Evolutionary conservation across 2,797 vertebrate species (phyloP).

Genomic region (Oreochromis grahami): DNA sequence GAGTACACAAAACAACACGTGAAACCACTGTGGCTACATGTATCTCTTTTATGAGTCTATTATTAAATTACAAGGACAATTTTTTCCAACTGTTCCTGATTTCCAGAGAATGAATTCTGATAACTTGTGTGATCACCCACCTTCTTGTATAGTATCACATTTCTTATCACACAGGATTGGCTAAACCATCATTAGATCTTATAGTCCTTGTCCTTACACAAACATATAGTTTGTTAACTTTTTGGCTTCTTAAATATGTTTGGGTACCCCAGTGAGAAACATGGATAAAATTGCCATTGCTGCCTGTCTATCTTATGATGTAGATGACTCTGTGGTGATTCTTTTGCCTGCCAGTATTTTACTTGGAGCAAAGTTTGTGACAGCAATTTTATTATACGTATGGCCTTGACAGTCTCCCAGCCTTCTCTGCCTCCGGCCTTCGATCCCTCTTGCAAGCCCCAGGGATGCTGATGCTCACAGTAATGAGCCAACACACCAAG

Average conservation of each 20-base stretch:
- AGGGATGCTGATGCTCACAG: constrained; percentile 17
- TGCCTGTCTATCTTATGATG: not conserved
- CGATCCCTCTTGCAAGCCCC: not conserved
- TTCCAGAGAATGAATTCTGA: not conserved
- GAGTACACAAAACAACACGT: not conserved
- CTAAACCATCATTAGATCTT: not conserved
- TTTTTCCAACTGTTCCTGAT: not conserved
- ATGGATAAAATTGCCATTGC: not conserved
- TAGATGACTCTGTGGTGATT: not conserved
- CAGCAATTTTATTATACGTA: not conserved
- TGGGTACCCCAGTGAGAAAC: not conserved
- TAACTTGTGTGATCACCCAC: not conserved
- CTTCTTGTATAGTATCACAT: not conserved
- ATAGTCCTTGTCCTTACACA: not conserved
- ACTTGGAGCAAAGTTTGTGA: not conserved
- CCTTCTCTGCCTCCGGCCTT: not conserved
- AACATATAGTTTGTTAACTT: not conserved
- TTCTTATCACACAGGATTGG: not conserved
- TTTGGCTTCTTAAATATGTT: not conserved
- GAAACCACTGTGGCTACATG: not conserved
- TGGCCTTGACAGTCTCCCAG: constrained; percentile 2
- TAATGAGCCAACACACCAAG: constrained; percentile 16
- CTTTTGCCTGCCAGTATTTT: not conserved
- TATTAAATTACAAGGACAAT: not conserved
- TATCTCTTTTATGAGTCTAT: not conserved